These are phyloP conservation scores for Umimayanthus chanpuru DNA, from an alignment of 92 coral and sea anemone genomes.

Conservation along the genomic window DNA sequence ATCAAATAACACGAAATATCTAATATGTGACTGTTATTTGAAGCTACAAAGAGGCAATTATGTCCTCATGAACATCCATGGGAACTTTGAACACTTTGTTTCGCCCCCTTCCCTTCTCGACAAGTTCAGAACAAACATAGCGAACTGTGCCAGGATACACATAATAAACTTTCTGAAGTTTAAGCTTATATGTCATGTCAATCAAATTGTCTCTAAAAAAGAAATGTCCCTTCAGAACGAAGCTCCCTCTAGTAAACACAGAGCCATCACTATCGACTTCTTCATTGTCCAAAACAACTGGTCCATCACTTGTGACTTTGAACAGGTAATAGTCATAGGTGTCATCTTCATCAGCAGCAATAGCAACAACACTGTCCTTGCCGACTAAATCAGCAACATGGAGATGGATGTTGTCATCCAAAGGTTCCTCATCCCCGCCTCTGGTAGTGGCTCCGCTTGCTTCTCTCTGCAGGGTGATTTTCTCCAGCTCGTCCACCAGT, in stretches of 20 bases:
- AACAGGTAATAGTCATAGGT: conserved; percentile 7
- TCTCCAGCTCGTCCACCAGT: conserved; percentile 11
- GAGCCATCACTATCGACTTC: conserved; percentile 25
- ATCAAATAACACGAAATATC: background rate
- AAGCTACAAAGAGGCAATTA: conserved; percentile 35
- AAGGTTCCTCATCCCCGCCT: conserved; percentile 7
- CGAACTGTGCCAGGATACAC: conserved; percentile 48
- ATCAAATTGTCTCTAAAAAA: conserved; percentile 35
- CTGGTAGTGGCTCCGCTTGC: conserved; percentile 19
- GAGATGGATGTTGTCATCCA: conserved; percentile 24
- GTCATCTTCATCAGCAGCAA: conserved; percentile 33
- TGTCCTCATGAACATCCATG: conserved; percentile 39
- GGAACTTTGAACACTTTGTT: conserved; percentile 32
- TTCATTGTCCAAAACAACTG: conserved; percentile 22
- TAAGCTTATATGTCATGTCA: conserved; percentile 43
- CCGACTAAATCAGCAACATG: conserved; percentile 32
- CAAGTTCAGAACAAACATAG: conserved; percentile 39
- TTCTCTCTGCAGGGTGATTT: conserved; percentile 3
- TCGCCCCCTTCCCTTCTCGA: conserved; percentile 29
- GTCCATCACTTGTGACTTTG: conserved; percentile 12
- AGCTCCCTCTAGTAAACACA: conserved; percentile 22
- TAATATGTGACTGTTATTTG: background rate
- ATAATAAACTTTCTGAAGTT: conserved; percentile 22
- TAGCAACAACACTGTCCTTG: conserved; percentile 30
- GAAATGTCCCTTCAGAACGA: conserved; percentile 34